Evolutionary conservation across 2,797 vertebrate genomes (phyloP).

Genomic region (Ctenopoma kingsleyae): DNA sequence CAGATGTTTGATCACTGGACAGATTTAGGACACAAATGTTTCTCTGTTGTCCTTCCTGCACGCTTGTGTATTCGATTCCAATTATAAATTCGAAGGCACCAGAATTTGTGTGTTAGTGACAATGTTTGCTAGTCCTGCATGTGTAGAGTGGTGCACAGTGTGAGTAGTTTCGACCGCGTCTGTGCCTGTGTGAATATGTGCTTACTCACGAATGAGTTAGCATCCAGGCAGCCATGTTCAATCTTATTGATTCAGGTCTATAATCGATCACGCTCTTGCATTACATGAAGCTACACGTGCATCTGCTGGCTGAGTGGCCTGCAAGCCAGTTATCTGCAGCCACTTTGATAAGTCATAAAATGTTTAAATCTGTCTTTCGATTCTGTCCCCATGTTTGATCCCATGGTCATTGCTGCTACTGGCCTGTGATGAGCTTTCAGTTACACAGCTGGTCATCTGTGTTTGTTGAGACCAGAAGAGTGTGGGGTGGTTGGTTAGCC

Average conservation of each 20-base stretch:
- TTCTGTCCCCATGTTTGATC: neutral
- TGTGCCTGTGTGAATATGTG: neutral
- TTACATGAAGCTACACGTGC: constrained; percentile 58
- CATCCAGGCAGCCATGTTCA: constrained; percentile 54
- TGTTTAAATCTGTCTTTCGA: neutral
- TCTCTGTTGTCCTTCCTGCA: neutral
- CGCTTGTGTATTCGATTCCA: neutral
- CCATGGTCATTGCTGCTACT: neutral
- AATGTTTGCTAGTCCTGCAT: neutral
- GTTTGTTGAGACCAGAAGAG: constrained; percentile 12
- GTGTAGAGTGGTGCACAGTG: constrained; percentile 6
- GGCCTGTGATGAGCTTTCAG: neutral
- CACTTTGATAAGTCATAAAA: neutral
- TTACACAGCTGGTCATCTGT: constrained; percentile 35
- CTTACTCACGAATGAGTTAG: constrained; percentile 33
- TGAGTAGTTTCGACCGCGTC: neutral
- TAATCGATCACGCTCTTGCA: constrained; percentile 56
- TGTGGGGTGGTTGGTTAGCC: constrained; percentile 3
- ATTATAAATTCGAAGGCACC: neutral
- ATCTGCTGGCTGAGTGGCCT: constrained; percentile 27
- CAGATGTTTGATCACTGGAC: constrained; percentile 19
- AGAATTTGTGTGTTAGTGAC: neutral
- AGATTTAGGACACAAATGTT: neutral
- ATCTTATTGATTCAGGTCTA: constrained; percentile 65
- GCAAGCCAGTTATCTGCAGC: constrained; percentile 5